A percentile compares a stretch with the other conserved stretches of the same genome.
phyloP scores from a whole-genome alignment of 92 coral and sea anemone genomes.

The Virgularia gustaviana region DNA sequence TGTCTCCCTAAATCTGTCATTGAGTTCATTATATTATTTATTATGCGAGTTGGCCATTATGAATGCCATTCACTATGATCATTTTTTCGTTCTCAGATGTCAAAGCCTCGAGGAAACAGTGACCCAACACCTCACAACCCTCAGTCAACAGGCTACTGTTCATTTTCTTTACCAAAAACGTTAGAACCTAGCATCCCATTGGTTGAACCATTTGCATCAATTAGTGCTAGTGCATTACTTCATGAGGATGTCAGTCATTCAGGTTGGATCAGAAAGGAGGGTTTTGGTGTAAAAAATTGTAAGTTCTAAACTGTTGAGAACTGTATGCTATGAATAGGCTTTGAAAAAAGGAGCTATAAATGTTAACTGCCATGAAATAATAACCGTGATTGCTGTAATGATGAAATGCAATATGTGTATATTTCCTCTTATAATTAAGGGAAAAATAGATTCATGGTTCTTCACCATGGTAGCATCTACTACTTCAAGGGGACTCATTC shows the following conservation, averaged over 20 bases:
- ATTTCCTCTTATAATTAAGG: slow-evolving; percentile 58
- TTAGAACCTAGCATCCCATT: background rate
- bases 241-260: slow-evolving; percentile 73
- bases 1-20: too few species aligned
- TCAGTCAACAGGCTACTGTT: background rate
- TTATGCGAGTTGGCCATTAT: too few species aligned
- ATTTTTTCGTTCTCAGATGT: background rate
- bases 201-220: slow-evolving; percentile 82
- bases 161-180: background rate
- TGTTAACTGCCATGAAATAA: background rate
- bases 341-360: background rate
- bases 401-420: too few species aligned
- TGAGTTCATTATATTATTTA: too few species aligned
- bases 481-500: slow-evolving; percentile 69
- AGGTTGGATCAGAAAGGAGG: slow-evolving; percentile 95
- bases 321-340: background rate
- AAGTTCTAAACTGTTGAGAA: too few species aligned
- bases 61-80: too few species aligned
- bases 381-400: too few species aligned
- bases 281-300: slow-evolving; percentile 66
- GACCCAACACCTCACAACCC: background rate
- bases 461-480: slow-evolving; percentile 89
- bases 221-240: slow-evolving; percentile 72
- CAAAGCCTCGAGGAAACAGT: background rate
- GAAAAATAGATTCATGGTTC: slow-evolving; percentile 76